Evolutionary conservation across 2,113 vertebrate genomes (phyloP).

Genomic region (Jaculus jaculus): DNA sequence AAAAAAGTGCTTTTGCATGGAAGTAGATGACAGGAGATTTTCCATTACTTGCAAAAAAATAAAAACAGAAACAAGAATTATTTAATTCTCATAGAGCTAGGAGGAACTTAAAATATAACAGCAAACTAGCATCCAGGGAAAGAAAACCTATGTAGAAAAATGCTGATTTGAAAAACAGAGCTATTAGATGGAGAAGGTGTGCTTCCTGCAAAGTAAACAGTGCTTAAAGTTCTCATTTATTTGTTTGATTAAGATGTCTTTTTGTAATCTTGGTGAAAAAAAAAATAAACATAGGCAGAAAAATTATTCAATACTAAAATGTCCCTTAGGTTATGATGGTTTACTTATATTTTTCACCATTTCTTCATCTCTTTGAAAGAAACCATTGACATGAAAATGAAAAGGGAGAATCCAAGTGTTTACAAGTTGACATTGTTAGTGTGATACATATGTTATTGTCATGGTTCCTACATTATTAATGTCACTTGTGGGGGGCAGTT

Average conservation of each 20-base stretch:
- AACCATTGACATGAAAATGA: not conserved
- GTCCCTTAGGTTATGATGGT: not conserved
- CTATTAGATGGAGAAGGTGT: not conserved
- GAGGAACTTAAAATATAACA: conserved; percentile 13
- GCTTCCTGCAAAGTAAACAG: not conserved
- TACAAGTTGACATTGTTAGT: conserved; percentile 39
- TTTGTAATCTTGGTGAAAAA: not conserved
- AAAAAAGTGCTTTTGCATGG: not conserved
- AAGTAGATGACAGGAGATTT: not conserved
- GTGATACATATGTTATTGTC: not conserved
- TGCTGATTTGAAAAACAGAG: not conserved
- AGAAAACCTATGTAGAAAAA: not conserved
- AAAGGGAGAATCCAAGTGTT: not conserved
- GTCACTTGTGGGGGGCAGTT: not conserved
- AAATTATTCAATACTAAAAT: conserved; percentile 20
- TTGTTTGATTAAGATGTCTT: not conserved
- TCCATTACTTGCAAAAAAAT: not conserved
- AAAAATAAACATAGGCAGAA: not conserved
- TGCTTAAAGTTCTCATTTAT: conserved; percentile 38
- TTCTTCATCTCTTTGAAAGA: conserved; percentile 31
- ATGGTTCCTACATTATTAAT: conserved; percentile 39
- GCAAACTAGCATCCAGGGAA: not conserved
- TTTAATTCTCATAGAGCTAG: conserved; percentile 27
- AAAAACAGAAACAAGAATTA: not conserved
- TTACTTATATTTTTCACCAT: not conserved